Conservation (phyloP, 2,888 invertebrate species). For the Conistra vaccinii region DNA sequence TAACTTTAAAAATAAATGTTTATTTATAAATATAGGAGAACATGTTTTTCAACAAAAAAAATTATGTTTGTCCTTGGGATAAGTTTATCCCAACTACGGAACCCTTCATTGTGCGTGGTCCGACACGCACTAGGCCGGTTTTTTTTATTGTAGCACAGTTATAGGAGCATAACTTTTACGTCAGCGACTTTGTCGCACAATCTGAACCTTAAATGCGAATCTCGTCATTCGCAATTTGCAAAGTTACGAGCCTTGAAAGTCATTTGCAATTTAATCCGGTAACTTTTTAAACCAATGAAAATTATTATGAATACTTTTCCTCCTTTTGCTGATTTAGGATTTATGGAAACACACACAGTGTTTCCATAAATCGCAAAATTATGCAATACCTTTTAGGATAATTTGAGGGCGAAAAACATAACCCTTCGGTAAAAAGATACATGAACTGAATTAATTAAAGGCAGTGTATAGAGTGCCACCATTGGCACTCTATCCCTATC, state of each 20-base stretch:
- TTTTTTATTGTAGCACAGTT: too few relatives aligned
- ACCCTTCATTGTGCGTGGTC: too few relatives aligned
- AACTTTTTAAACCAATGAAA: constrained; percentile 50
- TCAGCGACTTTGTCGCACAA: constrained; percentile 22
- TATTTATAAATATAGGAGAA: too few relatives aligned
- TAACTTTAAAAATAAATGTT: too few relatives aligned
- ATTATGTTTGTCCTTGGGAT: too few relatives aligned
- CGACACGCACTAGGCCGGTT: too few relatives aligned
- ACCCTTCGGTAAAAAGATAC: neutral
- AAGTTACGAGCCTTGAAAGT: constrained; percentile 54
- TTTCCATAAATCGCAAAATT: neutral
- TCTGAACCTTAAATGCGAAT: constrained; percentile 40
- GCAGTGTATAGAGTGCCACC: too few relatives aligned
- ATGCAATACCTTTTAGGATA: neutral
- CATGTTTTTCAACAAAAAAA: too few relatives aligned
- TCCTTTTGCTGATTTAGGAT: neutral
- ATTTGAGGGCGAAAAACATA: neutral
- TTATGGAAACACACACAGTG: neutral
- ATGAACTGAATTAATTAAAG: too few relatives aligned
- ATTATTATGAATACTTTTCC: constrained; percentile 20
- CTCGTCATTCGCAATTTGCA: constrained; percentile 46
- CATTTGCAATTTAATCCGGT: constrained; percentile 46
- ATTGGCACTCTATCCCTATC: too few relatives aligned
- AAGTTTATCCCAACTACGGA: too few relatives aligned
- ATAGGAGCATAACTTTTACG: constrained; percentile 25